Evolutionary conservation across 2,888 invertebrate genomes (phyloP), one percentile per base, ranked within the genome.

Genomic region (Apantesis nais): DNA sequence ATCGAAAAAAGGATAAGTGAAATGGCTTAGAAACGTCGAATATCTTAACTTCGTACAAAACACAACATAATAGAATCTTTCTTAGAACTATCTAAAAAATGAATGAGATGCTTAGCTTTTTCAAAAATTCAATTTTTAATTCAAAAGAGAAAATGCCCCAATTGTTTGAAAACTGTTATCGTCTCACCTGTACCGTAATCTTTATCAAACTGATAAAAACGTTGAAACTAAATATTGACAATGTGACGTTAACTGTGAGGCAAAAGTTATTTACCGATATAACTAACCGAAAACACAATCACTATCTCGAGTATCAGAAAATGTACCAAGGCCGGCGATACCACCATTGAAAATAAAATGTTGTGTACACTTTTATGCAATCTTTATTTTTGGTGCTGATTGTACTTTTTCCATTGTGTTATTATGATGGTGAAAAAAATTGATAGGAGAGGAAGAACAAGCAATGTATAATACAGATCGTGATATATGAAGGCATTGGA

Each of bases 211-310:
- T 76, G 90, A 90, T 90, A 90, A 82, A 75, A 92, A 80, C 81
- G 79, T 78, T 77, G 77, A 84, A 85, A 88, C 87, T 85, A 92
- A 93, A 93, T 89, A 90, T 91, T 91, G 86, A 85, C 87, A 70
- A 70, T 81, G 78, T 92, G 93, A 92, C 92, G 91, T 79, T 71
- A 72, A 68, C 78, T 79, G 77, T 79, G 79, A 82, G 82, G 81
- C 75, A 82, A 83, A 78, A 75, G 73, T 74, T 74, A 77, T 79
- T 72, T 75, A 77, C 66, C 58, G 22, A 63, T 62, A 63, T 14
- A 65, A 74, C 75, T 78, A 77, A 81, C 80, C 79, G 78, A 86
- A 85, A 83, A 78, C 66, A 78, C 74, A 62, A 77, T 82, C 74
- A 80, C 86, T 84, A 83, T 80, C 83, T 86, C 72, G 74, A 88